Evolutionary conservation across 2,888 invertebrate genomes (phyloP), one percentile per base, ranked within the genome.

Genomic region (Meteorus cinctellus): DNA sequence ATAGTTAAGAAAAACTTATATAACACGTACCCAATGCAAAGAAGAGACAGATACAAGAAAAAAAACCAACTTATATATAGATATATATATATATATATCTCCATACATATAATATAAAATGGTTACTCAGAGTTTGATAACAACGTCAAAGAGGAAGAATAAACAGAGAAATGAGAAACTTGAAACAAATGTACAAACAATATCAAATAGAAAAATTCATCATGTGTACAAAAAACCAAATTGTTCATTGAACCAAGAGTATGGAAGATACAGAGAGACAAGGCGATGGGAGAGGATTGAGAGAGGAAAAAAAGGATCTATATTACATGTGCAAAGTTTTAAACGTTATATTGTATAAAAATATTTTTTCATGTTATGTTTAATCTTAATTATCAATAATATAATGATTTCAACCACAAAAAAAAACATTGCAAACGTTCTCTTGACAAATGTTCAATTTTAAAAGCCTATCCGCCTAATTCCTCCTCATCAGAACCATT

Each of bases 291-390:
- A 62, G 27, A 31, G 3, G 0, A 16, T 6, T 29, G 31, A 14
- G 14, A 65, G 19, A 19, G 19, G n/a, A n/a, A 24, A 55, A 55
- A 8, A 55, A 55, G 19, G 51, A 55, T 55, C n/a, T 65, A 65
- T 65, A 41, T 65, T 65, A 65, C 31, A 19, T n/a, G 84, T 86
- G 85, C 84, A 86, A 86, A 83, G 81, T 83, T 82, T 82, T 81
- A 79, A 77, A 82, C 80, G 80, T 83, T 83, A 82, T 81, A 81
- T 81, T 81, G 79, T 82, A 80, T 80, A 83, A 83, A 65, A 36
- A 36, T 65, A 80, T 82, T 80, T 83, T 84, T 74, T 76, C 78
- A 80, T 78, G 79, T 81, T 80, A 79, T 78, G 76, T 81, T 78
- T 72, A 79, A 62, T 80, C 78, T 76, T 78, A 80, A 41, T 65